phyloP scores from a whole-genome alignment of 2,113 vertebrate genomes.

The Casuarius casuarius region DNA sequence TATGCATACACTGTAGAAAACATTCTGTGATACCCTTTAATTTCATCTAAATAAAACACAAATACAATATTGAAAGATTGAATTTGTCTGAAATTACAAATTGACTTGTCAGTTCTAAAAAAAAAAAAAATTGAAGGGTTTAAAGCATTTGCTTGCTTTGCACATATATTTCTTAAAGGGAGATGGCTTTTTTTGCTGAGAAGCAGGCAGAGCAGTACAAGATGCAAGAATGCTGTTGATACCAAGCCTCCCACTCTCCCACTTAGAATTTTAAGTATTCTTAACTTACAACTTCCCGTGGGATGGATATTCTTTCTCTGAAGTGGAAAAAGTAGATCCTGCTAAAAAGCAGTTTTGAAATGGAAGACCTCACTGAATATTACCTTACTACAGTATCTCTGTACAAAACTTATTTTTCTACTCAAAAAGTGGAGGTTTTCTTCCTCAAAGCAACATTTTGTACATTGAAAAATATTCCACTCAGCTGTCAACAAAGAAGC shows the following conservation, averaged over 20 bases:
- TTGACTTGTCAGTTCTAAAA: neutral
- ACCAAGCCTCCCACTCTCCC: neutral
- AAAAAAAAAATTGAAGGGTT: neutral
- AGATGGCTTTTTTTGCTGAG: neutral
- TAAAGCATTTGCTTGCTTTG: neutral
- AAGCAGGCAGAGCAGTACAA: neutral
- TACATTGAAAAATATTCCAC: neutral
- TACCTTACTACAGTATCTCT: neutral
- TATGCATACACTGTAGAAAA: neutral
- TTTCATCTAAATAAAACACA: neutral
- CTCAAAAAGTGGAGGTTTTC: neutral
- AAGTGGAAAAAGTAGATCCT: neutral
- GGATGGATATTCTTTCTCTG: neutral
- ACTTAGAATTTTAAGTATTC: neutral
- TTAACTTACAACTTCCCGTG: neutral
- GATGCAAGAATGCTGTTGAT: neutral
- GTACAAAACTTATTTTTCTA: neutral
- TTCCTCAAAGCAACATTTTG: neutral
- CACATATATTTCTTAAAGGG: neutral
- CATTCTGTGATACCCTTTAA: neutral
- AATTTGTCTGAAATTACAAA: neutral
- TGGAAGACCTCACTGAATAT: neutral
- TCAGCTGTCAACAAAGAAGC: conserved; percentile 13
- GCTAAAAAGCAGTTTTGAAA: neutral
- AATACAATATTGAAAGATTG: neutral